These are phyloP conservation scores for Drosophila oshimai DNA, from an alignment of 1,140 invertebrate species.

Conservation along the genomic window DNA sequence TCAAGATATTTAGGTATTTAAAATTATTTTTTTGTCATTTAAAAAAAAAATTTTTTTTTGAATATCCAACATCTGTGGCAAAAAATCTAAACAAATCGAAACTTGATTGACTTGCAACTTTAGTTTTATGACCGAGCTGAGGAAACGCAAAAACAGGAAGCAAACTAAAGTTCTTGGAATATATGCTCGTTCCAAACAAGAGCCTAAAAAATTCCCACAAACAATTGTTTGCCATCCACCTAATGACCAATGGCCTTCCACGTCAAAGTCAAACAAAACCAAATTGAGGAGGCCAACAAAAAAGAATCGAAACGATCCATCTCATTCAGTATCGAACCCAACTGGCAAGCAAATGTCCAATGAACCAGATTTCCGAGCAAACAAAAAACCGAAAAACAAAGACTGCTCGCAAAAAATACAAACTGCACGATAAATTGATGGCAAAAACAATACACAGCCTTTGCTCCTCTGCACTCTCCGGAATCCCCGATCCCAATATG, in stretches of 20 bases:
- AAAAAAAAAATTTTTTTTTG: too few relatives aligned
- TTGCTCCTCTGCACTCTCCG: not conserved
- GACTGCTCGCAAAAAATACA: slow-evolving; percentile 37
- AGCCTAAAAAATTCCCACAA: slow-evolving; percentile 18
- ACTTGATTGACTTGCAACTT: too few relatives aligned
- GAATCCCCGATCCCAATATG: not conserved
- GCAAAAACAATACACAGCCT: slow-evolving; percentile 54
- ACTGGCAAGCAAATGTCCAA: slow-evolving; percentile 76
- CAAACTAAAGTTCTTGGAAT: not conserved
- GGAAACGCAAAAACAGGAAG: too few relatives aligned
- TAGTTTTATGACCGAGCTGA: not conserved
- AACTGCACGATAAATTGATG: slow-evolving; percentile 72
- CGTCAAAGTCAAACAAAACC: slow-evolving; percentile 41
- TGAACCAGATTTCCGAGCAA: slow-evolving; percentile 74
- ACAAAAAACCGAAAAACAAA: slow-evolving; percentile 58
- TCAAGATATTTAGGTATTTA: not conserved
- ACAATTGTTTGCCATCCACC: slow-evolving; percentile 51
- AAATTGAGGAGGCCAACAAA: not conserved
- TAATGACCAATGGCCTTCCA: slow-evolving; percentile 67
- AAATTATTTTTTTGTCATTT: too few relatives aligned
- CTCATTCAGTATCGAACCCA: slow-evolving; percentile 22
- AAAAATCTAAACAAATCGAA: too few relatives aligned
- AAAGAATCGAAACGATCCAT: slow-evolving; percentile 2
- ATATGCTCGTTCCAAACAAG: not conserved
- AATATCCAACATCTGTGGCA: too few relatives aligned